phyloP scores from a whole-genome alignment of 2,797 vertebrate species.

The Silurus aristotelis region DNA sequence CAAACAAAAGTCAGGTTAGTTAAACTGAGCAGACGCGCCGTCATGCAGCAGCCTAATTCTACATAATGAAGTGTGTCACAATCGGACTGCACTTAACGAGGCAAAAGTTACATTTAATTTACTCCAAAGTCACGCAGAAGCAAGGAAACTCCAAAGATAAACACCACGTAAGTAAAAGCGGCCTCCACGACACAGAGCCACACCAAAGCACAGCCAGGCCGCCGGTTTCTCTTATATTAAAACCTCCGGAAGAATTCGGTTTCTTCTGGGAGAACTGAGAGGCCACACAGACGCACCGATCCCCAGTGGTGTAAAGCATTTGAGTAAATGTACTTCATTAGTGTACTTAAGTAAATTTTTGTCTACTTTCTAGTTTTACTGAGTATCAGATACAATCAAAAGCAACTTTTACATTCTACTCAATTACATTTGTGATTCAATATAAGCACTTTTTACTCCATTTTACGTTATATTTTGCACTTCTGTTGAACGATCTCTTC shows the following conservation, averaged over 20 bases:
- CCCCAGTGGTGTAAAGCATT: background rate
- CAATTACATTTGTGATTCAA: no score
- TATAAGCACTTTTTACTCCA: no score
- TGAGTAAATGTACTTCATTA: no score
- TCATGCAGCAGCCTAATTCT: slow-evolving; percentile 34
- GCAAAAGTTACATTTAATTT: slow-evolving; percentile 51
- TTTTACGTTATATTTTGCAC: no score
- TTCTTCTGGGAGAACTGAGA: slow-evolving; percentile 12
- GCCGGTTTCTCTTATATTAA: slow-evolving; percentile 9
- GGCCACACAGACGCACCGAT: slow-evolving; percentile 1
- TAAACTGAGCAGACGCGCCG: slow-evolving; percentile 45
- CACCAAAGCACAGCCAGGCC: slow-evolving; percentile 17
- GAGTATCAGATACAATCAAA: no score
- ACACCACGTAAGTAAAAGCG: slow-evolving; percentile 37
- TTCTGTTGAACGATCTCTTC: no score
- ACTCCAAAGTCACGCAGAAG: slow-evolving; percentile 43
- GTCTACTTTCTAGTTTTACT: no score
- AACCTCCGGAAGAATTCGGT: slow-evolving; percentile 12
- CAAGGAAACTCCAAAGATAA: slow-evolving; percentile 56
- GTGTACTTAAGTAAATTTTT: no score
- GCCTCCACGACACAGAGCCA: slow-evolving; percentile 28
- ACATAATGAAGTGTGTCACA: slow-evolving; percentile 59
- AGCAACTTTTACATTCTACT: no score
- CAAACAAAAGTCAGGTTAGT: slow-evolving; percentile 46
- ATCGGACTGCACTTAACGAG: slow-evolving; percentile 50